These are phyloP conservation scores for Teleopsis dalmanni DNA, from an alignment of 1,140 invertebrate species.

Conservation along the genomic window DNA sequence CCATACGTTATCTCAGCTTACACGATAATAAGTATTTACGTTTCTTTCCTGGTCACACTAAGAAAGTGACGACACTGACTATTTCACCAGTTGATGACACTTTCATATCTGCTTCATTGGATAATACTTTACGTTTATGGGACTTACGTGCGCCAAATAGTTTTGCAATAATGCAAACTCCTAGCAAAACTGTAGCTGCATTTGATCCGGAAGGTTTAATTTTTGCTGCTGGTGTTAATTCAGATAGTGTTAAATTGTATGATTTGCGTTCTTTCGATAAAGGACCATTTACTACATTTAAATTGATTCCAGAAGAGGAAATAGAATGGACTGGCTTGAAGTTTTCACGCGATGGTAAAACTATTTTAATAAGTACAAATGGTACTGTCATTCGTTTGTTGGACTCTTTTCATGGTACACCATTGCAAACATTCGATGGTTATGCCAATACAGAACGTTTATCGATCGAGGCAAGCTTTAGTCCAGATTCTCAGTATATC, in stretches of 20 bases:
- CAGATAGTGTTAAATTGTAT: conserved; percentile 89
- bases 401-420: conserved; percentile 91
- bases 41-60: conserved; percentile 83
- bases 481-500: conserved; percentile 77
- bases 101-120: conserved; percentile 89
- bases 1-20: conserved; percentile 74
- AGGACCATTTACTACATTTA: conserved; percentile 96
- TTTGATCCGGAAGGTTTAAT: conserved; percentile 96
- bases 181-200: conserved; percentile 85
- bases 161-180: conserved; percentile 89
- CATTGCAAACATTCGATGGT: conserved; percentile 79
- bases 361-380: conserved; percentile 86
- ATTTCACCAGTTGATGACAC: conserved; percentile 94
- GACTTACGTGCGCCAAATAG: conserved; percentile 90
- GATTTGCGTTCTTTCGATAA: conserved; percentile 95
- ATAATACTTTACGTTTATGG: conserved; percentile 92
- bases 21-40: conserved; percentile 97
- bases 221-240: conserved; percentile 93
- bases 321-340: conserved; percentile 94
- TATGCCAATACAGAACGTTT: conserved; percentile 82
- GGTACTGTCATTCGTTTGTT: conserved; percentile 83
- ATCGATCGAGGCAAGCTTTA: conserved; percentile 86
- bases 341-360: conserved; percentile 92
- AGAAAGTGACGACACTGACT: conserved; percentile 90
- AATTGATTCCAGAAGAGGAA: conserved; percentile 82